phyloP scores from a whole-genome alignment of 92 coral and sea anemone genomes.

The Zoanthus solanderi region DNA sequence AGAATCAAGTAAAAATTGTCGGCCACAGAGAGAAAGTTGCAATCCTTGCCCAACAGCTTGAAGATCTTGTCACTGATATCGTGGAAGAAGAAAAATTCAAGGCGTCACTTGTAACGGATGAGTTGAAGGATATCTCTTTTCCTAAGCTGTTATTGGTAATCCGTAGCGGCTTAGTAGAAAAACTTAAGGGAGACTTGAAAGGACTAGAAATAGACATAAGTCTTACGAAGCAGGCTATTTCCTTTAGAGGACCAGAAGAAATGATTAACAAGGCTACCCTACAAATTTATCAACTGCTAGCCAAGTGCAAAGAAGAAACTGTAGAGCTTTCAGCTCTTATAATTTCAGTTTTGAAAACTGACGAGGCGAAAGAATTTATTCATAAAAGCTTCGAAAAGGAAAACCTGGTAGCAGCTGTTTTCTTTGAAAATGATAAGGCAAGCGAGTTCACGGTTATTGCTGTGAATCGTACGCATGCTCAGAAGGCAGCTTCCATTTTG shows the following conservation, averaged over 20 bases:
- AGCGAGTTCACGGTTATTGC: conserved; percentile 56
- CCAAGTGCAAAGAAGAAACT: conserved; percentile 31
- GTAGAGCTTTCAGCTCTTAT: conserved; percentile 42
- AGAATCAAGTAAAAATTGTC: conserved; percentile 7
- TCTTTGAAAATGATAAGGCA: conserved; percentile 7
- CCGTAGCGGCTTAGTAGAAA: conserved; percentile 33
- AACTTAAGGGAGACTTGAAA: conserved; percentile 31
- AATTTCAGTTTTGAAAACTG: conserved; percentile 29
- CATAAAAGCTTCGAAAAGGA: conserved; percentile 20
- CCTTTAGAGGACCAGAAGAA: conserved; percentile 51
- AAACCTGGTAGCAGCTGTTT: conserved; percentile 42
- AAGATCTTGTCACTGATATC: conserved; percentile 51
- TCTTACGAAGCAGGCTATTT: conserved; percentile 28
- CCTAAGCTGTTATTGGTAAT: conserved; percentile 38
- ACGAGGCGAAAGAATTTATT: conserved; percentile 37
- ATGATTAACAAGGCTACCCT: conserved; percentile 46
- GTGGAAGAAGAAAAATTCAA: conserved; percentile 46
- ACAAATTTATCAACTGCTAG: conserved; percentile 48
- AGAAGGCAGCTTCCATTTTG: conserved; percentile 51
- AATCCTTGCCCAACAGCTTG: conserved; percentile 27
- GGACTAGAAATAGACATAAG: conserved; percentile 38
- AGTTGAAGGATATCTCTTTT: conserved; percentile 18
- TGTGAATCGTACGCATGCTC: conserved; percentile 46
- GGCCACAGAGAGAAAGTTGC: conserved; percentile 52
- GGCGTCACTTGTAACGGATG: conserved; percentile 37